These are phyloP conservation scores for Tragulus kanchil DNA, from an alignment of 2,113 vertebrate species.

Conservation along the genomic window DNA sequence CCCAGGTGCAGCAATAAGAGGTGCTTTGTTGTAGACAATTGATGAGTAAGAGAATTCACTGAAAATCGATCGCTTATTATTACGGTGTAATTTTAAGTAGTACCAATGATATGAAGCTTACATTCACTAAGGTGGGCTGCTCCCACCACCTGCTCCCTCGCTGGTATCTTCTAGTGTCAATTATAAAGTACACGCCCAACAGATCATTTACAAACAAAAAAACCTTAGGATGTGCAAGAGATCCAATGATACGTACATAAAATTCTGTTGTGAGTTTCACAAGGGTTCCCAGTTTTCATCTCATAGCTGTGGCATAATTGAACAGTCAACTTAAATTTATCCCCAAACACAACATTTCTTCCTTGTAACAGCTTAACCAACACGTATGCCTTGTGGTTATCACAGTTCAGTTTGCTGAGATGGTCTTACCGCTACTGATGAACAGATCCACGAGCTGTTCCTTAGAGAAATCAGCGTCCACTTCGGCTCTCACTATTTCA, in stretches of 20 bases:
- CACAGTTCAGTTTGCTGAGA: constrained; percentile 35
- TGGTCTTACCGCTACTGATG: constrained; percentile 92
- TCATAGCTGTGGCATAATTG: not conserved
- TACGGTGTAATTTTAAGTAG: not conserved
- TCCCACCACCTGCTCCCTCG: not conserved
- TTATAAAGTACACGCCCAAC: not conserved
- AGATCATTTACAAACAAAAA: not conserved
- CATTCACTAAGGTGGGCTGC: too few relatives aligned
- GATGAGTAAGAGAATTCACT: not conserved
- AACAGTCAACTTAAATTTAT: constrained; percentile 24
- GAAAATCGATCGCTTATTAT: not conserved
- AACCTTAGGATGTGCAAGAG: not conserved
- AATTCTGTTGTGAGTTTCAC: not conserved
- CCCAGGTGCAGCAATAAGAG: not conserved
- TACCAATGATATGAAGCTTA: not conserved
- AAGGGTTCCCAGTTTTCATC: not conserved
- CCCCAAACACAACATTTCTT: not conserved
- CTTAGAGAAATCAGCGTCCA: constrained; percentile 93
- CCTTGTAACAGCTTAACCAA: not conserved
- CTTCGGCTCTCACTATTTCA: constrained; percentile 93
- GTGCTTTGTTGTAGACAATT: not conserved
- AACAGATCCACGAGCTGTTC: constrained; percentile 95
- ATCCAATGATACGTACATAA: not conserved
- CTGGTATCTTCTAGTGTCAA: not conserved
- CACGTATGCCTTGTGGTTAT: not conserved